Base-by-base conservation (phyloP, 1,140 invertebrate species). In the Nasonia longicornis region DNA sequence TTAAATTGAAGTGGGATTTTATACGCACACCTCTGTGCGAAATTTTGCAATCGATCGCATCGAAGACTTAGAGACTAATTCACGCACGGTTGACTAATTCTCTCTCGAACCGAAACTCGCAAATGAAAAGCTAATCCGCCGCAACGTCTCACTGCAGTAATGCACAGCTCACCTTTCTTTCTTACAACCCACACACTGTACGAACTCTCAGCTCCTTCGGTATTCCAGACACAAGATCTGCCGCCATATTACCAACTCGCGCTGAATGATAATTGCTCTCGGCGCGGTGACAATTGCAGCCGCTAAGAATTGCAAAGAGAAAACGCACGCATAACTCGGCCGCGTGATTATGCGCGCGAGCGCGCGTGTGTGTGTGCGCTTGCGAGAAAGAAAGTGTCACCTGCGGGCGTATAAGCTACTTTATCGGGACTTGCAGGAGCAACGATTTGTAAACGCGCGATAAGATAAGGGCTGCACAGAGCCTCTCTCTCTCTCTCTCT, bases 391-490 rank as follows among this genome's bases (percentile, higher is more conserved):
- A 4, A 20, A 58, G 48, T 58, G n/a, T 52, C n/a, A 35, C 45
- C 45, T 26, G 70, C 52, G 52, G 6, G 14, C 14, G 12, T n/a
- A n/a, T 42, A 67, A 7, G 35, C 35, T 38, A 4, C 67, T 64
- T 22, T 45, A 35, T 10, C 26, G 70, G 66, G 31, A 35, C 31
- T 67, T 16, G 63, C 83, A 78, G 70, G 77, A 75, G 82, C 64
- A 77, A 77, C 79, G 84, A 85, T 85, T 85, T 85, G 84, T 85
- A 85, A 85, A 85, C 82, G 80, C 31, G 74, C 82, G 85, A 85
- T 85, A 85, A 85, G 84, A 86, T 85, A 85, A 84, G 82, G 77
- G 71, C 78, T 42, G 22, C 58, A 35, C 31, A 35, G 31, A 35
- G 31, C 31, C 31, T 3, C 31, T 35, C 31, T 35, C 31, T 35